These are phyloP conservation scores for Zingel zingel DNA, from an alignment of 2,113 vertebrate species.

Conservation along the genomic window DNA sequence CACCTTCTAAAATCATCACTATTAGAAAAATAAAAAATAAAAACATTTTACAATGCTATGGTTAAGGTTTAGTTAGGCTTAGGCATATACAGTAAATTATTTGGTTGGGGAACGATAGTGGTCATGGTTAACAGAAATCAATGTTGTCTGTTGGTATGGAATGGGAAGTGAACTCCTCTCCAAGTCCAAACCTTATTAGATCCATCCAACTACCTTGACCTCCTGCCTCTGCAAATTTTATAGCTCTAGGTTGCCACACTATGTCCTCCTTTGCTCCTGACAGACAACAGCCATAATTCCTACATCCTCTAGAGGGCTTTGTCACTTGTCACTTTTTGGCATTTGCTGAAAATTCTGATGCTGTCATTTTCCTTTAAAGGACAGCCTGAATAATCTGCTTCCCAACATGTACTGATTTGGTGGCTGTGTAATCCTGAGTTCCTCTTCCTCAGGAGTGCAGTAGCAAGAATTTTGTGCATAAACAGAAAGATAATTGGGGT, in stretches of 20 bases:
- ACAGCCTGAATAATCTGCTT: conserved; percentile 2
- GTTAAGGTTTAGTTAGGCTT: background rate
- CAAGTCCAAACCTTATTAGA: conserved; percentile 7
- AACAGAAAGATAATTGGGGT: conserved; percentile 14
- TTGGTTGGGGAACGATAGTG: background rate
- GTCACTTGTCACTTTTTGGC: background rate
- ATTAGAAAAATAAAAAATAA: too few species aligned
- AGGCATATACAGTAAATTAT: background rate
- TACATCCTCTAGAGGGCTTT: background rate
- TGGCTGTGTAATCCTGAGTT: background rate
- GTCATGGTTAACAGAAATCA: background rate
- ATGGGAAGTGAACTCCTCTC: background rate
- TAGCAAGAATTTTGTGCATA: background rate
- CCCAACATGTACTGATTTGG: background rate
- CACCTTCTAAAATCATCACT: background rate
- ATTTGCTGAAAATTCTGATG: background rate
- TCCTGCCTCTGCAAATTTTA: background rate
- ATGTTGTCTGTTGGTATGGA: background rate
- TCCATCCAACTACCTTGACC: background rate
- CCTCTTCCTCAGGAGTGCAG: conserved; percentile 23
- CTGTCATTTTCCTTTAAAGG: background rate
- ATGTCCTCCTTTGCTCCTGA: background rate
- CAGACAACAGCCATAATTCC: background rate
- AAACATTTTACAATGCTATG: too few species aligned
- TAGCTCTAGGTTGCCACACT: background rate